Percentiles rank a stretch among this genome's conserved stretches.
These are phyloP conservation scores for Smutsia gigantea DNA, from an alignment of 2,797 vertebrate genomes.

Conservation along the genomic window DNA sequence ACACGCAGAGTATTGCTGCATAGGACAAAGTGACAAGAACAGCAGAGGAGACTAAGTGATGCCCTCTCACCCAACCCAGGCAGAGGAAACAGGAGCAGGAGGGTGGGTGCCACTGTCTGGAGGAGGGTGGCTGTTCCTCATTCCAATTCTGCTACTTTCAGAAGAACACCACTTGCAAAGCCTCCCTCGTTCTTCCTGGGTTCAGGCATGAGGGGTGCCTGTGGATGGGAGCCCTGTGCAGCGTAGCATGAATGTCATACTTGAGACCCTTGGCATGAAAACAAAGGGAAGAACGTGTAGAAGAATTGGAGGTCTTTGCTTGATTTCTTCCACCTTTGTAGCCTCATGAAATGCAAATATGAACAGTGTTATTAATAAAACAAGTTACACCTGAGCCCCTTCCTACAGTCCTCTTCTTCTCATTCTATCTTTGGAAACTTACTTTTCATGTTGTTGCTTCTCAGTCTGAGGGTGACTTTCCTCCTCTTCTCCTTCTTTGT, in stretches of 20 bases:
- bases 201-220: not conserved
- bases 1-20: not conserved
- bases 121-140: not conserved
- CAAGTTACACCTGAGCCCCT: not conserved
- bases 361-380: not conserved
- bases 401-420: not conserved
- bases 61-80: not conserved
- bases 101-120: too few species aligned
- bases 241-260: not conserved
- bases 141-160: not conserved
- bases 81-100: not conserved
- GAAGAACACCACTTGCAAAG: not conserved
- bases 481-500: not conserved
- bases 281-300: not conserved
- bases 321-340: not conserved
- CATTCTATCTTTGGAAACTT: not conserved
- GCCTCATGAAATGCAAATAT: not conserved
- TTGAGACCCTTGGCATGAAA: not conserved
- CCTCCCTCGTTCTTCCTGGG: not conserved
- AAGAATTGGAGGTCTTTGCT: not conserved
- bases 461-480: not conserved
- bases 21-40: not conserved
- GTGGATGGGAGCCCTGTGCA: fast-evolving
- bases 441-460: not conserved
- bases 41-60: not conserved